phyloP scores from a whole-genome alignment of 2,888 invertebrate species.

The Troides aeacus region DNA sequence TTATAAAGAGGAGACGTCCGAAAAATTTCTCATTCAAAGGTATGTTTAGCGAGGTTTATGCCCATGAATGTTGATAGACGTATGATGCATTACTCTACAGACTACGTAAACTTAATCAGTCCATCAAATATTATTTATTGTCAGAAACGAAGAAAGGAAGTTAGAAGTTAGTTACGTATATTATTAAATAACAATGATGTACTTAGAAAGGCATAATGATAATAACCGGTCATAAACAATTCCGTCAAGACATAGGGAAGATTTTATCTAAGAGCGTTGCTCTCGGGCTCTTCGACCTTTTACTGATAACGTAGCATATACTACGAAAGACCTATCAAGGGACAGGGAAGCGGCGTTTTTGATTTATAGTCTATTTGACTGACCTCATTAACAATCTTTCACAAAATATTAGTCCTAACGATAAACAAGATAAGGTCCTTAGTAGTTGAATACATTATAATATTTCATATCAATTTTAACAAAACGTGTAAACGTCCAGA shows the following conservation, averaged over 20 bases:
- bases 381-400: constrained; percentile 18
- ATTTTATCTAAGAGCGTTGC: constrained; percentile 65
- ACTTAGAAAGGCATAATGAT: constrained; percentile 53
- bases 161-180: constrained; percentile 56
- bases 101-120: constrained; percentile 11
- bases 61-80: not conserved
- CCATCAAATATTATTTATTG: constrained; percentile 14
- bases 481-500: not conserved
- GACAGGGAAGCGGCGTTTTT: constrained; percentile 39
- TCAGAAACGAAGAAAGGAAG: constrained; percentile 44
- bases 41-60: constrained; percentile 34
- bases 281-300: constrained; percentile 63
- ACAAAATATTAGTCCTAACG: constrained; percentile 4
- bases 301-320: constrained; percentile 40
- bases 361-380: constrained; percentile 30
- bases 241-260: constrained; percentile 59
- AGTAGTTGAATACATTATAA: not conserved
- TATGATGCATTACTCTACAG: constrained; percentile 7
- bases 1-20: constrained; percentile 62
- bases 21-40: constrained; percentile 73
- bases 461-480: not conserved
- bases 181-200: constrained; percentile 60
- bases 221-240: constrained; percentile 70
- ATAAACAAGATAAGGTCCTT: constrained; percentile 4
- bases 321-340: constrained; percentile 45